phyloP scores from a whole-genome alignment of 2,888 invertebrate species.

The Onchidella celtica region DNA sequence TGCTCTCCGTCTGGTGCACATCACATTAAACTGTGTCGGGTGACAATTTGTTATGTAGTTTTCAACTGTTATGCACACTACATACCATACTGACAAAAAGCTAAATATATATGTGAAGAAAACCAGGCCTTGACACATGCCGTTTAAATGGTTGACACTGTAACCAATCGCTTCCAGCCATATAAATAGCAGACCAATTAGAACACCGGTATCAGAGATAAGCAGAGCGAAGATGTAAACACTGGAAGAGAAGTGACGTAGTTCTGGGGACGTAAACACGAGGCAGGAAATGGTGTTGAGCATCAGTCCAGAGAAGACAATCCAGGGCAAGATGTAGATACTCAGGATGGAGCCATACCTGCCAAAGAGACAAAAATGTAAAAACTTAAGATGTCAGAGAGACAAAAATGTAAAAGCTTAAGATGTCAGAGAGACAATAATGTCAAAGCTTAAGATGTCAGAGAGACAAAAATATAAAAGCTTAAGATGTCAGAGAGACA shows the following conservation, averaged over 20 bases:
- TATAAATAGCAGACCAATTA: slow-evolving; percentile 54
- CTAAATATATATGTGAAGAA: slow-evolving; percentile 58
- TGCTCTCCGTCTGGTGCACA: slow-evolving; percentile 57
- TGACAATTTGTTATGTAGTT: slow-evolving; percentile 61
- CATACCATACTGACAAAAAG: slow-evolving; percentile 62
- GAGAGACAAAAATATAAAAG: too few species aligned
- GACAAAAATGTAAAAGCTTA: too few species aligned
- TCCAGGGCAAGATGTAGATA: slow-evolving; percentile 52
- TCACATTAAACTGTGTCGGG: slow-evolving; percentile 49
- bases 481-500: too few species aligned
- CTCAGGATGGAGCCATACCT: background rate
- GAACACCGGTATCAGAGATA: slow-evolving; percentile 55
- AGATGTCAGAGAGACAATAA: too few species aligned
- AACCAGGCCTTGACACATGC: slow-evolving; percentile 49
- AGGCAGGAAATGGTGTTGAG: slow-evolving; percentile 55
- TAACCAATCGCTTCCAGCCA: slow-evolving; percentile 59
- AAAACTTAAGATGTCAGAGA: too few species aligned
- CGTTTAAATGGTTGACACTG: slow-evolving; percentile 55
- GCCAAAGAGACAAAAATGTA: background rate
- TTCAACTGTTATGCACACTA: slow-evolving; percentile 61
- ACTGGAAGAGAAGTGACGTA: slow-evolving; percentile 52
- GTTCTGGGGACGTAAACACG: slow-evolving; percentile 53
- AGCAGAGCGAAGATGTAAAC: slow-evolving; percentile 58
- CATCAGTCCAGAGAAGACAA: slow-evolving; percentile 53
- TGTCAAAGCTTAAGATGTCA: too few species aligned